These are phyloP conservation scores for Calameuta filiformis DNA, from an alignment of 2,888 invertebrate genomes.

Conservation along the genomic window DNA sequence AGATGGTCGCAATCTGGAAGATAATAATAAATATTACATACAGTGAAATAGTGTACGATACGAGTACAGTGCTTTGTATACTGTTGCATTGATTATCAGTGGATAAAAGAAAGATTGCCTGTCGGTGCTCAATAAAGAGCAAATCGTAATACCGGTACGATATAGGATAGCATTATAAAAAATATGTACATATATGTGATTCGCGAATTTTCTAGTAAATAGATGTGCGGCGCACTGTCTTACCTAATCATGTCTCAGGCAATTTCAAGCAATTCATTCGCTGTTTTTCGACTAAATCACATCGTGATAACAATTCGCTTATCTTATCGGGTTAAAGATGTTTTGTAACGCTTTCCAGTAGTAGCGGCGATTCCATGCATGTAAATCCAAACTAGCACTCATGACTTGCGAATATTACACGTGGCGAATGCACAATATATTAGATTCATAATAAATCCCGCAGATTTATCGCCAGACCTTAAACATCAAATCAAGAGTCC, in stretches of 20 bases:
- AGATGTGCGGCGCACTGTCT: not conserved
- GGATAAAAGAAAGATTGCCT: not conserved
- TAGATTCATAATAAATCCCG: not conserved
- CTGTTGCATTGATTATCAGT: not conserved
- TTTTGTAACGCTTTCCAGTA: not conserved
- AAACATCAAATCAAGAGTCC: not conserved
- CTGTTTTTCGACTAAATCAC: not conserved
- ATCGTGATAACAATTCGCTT: not conserved
- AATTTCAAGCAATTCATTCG: not conserved
- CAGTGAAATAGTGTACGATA: not conserved
- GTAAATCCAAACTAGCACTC: not conserved
- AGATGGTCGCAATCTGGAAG: not conserved
- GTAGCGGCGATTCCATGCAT: not conserved
- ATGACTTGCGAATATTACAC: not conserved
- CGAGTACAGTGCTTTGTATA: not conserved
- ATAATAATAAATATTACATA: not conserved
- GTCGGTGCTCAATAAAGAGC: not conserved
- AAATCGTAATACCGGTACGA: not conserved
- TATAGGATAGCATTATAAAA: not conserved
- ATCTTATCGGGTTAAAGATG: not conserved
- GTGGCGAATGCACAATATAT: not conserved
- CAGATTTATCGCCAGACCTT: not conserved
- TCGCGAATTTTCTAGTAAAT: not conserved
- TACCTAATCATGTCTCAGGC: not conserved
- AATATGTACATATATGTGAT: not conserved